Evolutionary conservation across 2,113 vertebrate species (phyloP).

Genomic region (Empidonax alnorum): DNA sequence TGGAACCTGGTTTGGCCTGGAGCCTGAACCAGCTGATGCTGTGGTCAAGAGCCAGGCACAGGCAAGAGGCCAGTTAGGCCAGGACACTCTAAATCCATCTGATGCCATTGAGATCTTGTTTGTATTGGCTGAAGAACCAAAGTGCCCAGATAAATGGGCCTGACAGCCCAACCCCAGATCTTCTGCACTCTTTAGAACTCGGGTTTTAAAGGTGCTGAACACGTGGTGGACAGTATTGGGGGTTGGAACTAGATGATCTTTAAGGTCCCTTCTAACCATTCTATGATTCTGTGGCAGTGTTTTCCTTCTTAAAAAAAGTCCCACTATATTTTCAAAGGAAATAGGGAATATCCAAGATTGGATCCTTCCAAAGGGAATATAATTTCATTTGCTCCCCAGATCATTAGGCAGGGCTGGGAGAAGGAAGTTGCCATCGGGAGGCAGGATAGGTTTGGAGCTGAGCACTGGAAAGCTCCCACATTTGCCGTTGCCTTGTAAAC

Average conservation of each 20-base stretch:
- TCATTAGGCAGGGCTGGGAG: background rate
- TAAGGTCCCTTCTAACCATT: background rate
- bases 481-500: background rate
- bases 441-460: background rate
- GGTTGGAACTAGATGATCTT: background rate
- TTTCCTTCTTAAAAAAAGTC: background rate
- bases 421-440: background rate
- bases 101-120: background rate
- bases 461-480: background rate
- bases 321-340: background rate
- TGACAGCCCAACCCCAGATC: background rate
- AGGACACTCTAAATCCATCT: background rate
- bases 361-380: background rate
- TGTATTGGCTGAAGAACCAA: background rate
- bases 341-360: background rate
- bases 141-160: background rate
- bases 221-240: background rate
- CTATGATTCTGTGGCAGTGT: background rate
- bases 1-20: background rate
- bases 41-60: background rate
- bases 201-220: background rate
- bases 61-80: background rate
- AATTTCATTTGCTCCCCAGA: background rate
- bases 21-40: accelerated
- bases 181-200: background rate